Percentiles rank a stretch among this genome's conserved stretches.
These are phyloP conservation scores for Drosophila pseudotalamancana DNA, from an alignment of 2,888 invertebrate species.

Conservation along the genomic window DNA sequence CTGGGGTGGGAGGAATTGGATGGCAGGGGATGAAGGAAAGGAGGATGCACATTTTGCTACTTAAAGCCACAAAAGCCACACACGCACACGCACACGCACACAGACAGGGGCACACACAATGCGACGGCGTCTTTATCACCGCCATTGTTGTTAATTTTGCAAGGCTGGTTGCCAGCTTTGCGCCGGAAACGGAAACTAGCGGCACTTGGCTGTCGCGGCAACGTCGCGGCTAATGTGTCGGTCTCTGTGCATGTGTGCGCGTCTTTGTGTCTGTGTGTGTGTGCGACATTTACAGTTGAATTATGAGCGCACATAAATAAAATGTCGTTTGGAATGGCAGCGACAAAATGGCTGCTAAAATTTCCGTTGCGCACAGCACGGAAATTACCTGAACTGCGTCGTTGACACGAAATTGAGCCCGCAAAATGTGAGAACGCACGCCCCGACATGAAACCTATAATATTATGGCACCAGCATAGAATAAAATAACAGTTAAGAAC, in stretches of 20 bases:
- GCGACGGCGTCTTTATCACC: conserved; percentile 71
- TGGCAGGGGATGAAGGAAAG: background rate
- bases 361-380: conserved; percentile 50
- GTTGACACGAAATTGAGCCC: conserved; percentile 71
- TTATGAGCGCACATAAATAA: conserved; percentile 77
- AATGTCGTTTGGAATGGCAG: conserved; percentile 64
- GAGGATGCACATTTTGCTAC: conserved; percentile 67
- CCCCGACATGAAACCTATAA: conserved; percentile 44
- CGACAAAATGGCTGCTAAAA: conserved; percentile 74
- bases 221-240: conserved; percentile 56
- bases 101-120: conserved; percentile 25
- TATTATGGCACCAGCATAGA: conserved; percentile 20
- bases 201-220: conserved; percentile 67
- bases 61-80: conserved; percentile 78
- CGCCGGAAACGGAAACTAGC: conserved; percentile 77
- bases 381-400: conserved; percentile 75
- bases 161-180: conserved; percentile 64
- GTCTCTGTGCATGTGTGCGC: conserved; percentile 18
- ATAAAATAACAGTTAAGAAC: conserved; percentile 45
- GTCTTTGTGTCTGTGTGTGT: conserved; percentile 9
- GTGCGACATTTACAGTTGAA: conserved; percentile 72
- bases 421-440: conserved; percentile 31
- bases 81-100: conserved; percentile 25
- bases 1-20: background rate
- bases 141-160: conserved; percentile 79